phyloP scores from a whole-genome alignment of 1,140 invertebrate species.

The Nilaparvata lugens region DNA sequence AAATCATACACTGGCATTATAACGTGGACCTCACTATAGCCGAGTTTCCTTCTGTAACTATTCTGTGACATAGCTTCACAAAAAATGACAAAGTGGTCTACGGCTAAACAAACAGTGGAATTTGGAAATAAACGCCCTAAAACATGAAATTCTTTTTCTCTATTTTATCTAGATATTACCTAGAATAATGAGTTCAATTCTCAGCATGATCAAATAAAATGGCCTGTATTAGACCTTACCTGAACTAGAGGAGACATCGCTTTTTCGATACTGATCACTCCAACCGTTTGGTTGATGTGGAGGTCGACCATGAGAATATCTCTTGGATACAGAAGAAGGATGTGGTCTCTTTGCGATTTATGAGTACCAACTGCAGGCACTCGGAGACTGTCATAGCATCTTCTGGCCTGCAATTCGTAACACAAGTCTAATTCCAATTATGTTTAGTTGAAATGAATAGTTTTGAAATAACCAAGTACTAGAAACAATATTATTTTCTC shows the following conservation, averaged over 20 bases:
- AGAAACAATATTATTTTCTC: too few relatives aligned
- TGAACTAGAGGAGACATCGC: slow-evolving; percentile 43
- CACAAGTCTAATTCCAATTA: too few relatives aligned
- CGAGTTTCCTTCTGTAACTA: too few relatives aligned
- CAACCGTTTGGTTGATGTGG: slow-evolving; percentile 52
- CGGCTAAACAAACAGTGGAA: not conserved
- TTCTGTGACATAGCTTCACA: too few relatives aligned
- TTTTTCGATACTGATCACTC: slow-evolving; percentile 45
- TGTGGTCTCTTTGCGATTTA: slow-evolving; percentile 42
- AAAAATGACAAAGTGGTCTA: not conserved
- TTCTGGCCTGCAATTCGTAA: slow-evolving; percentile 28
- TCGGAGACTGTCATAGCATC: slow-evolving; percentile 37
- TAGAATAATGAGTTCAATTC: too few relatives aligned
- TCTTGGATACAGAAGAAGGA: slow-evolving; percentile 46
- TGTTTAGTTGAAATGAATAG: too few relatives aligned
- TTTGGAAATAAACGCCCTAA: too few relatives aligned
- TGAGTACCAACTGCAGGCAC: slow-evolving; percentile 46
- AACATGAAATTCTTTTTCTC: too few relatives aligned
- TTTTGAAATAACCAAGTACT: too few relatives aligned
- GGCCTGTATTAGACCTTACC: slow-evolving; percentile 27
- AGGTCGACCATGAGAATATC: slow-evolving; percentile 52
- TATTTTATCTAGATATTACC: too few relatives aligned
- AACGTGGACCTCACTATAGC: too few relatives aligned
- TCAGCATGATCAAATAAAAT: not conserved
- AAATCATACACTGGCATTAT: too few relatives aligned